Conservation (phyloP, 2,888 invertebrate species). For the Lochmaea crataegi region DNA sequence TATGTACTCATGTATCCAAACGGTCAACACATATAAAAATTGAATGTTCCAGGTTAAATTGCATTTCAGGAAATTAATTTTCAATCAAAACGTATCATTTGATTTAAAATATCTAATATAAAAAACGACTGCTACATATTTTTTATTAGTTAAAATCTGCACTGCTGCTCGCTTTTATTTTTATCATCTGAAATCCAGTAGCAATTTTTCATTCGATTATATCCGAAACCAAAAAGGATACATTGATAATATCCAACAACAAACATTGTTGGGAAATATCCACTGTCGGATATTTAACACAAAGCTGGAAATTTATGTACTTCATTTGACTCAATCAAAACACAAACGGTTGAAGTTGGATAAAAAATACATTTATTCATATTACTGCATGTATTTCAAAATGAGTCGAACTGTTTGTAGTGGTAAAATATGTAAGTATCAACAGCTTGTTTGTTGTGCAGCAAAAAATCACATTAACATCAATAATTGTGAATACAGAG, state of each 20-base stretch:
- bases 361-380: slow-evolving; percentile 22
- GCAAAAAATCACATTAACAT: no score
- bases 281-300: slow-evolving; percentile 32
- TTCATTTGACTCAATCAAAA: slow-evolving; percentile 47
- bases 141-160: slow-evolving; percentile 7
- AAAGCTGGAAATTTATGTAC: slow-evolving; percentile 43
- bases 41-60: background rate
- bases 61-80: background rate
- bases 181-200: slow-evolving; percentile 5
- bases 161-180: slow-evolving; percentile 6
- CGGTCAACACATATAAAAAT: background rate
- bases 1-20: background rate
- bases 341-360: slow-evolving; percentile 27
- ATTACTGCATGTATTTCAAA: no score
- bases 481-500: no score
- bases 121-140: background rate
- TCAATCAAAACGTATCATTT: background rate
- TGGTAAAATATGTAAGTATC: no score
- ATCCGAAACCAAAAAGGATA: slow-evolving; percentile 10
- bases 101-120: background rate
- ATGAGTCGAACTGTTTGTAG: no score
- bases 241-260: slow-evolving; percentile 14
- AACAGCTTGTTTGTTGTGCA: no score
- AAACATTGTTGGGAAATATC: slow-evolving; percentile 23
- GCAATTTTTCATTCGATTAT: slow-evolving; percentile 21